These are phyloP conservation scores for Cheirogaleus major DNA, from an alignment of 2,797 vertebrate species.

Conservation along the genomic window DNA sequence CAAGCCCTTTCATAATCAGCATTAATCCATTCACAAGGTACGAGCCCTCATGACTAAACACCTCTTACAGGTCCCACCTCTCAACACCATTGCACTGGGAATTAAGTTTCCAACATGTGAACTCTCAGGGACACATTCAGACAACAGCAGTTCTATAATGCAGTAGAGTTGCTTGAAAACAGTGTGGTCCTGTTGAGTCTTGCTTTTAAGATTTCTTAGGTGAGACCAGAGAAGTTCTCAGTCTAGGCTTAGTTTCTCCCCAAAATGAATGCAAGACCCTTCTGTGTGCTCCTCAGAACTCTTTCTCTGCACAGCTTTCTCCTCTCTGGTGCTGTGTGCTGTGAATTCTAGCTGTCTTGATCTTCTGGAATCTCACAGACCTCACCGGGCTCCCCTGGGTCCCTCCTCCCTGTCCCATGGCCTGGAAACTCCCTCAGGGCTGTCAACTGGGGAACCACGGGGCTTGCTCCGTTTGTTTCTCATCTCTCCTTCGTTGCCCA, in stretches of 20 bases:
- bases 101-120: not conserved
- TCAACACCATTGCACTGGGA: not conserved
- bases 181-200: not conserved
- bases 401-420: not conserved
- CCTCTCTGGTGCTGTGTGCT: not conserved
- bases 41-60: not conserved
- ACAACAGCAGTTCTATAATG: not conserved
- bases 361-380: not conserved
- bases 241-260: not conserved
- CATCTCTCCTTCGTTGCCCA: not conserved
- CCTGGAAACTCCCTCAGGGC: not conserved
- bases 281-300: not conserved
- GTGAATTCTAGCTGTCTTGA: not conserved
- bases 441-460: not conserved
- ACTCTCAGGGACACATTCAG: not conserved
- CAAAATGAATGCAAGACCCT: not conserved
- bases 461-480: not conserved
- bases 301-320: not conserved
- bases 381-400: fast-evolving
- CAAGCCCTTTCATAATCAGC: not conserved
- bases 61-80: not conserved
- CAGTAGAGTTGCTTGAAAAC: not conserved
- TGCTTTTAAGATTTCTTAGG: not conserved
- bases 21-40: not conserved
- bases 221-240: not conserved